Percentiles rank a stretch among this genome's conserved stretches.
Conservation (phyloP, 2,888 invertebrate genomes). For the Drosophila niveifrons region DNA sequence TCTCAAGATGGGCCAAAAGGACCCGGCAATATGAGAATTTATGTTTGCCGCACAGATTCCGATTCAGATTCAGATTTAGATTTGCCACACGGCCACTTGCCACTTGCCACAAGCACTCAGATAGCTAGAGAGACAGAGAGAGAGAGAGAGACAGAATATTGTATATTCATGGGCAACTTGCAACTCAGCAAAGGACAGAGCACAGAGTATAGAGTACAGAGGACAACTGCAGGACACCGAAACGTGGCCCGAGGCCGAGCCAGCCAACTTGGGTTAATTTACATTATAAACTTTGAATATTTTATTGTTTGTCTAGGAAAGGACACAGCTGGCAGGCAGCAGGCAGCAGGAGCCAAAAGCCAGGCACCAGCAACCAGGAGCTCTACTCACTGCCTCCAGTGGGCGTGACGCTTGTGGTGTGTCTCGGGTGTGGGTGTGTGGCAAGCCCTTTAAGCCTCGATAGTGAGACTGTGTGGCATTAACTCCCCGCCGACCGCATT, state of each 20-base stretch:
- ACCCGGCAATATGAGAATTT: constrained; percentile 61
- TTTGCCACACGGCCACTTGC: constrained; percentile 7
- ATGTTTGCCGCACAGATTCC: constrained; percentile 45
- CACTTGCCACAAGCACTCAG: constrained; percentile 1
- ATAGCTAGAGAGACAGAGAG: not conserved
- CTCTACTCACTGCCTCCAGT: not conserved
- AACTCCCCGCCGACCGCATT: constrained; percentile 49
- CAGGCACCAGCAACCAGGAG: not conserved
- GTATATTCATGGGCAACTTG: constrained; percentile 72
- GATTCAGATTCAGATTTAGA: constrained; percentile 37
- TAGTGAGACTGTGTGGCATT: constrained; percentile 33
- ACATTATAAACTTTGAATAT: constrained; percentile 81
- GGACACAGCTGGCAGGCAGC: constrained; percentile 65
- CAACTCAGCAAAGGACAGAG: constrained; percentile 29
- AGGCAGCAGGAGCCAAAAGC: constrained; percentile 4
- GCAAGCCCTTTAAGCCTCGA: constrained; percentile 34
- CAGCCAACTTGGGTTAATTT: constrained; percentile 78
- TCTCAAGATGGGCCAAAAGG: constrained; percentile 21
- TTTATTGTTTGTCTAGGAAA: constrained; percentile 75
- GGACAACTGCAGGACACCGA: constrained; percentile 42
- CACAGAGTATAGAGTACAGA: too few species aligned
- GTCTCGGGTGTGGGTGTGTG: constrained; percentile 4
- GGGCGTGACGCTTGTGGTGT: not conserved
- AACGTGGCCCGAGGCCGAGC: constrained; percentile 62
- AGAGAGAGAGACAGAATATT: constrained; percentile 38